These are phyloP conservation scores for Muscicapa comitata DNA, from an alignment of 2,797 vertebrate genomes.

Conservation along the genomic window DNA sequence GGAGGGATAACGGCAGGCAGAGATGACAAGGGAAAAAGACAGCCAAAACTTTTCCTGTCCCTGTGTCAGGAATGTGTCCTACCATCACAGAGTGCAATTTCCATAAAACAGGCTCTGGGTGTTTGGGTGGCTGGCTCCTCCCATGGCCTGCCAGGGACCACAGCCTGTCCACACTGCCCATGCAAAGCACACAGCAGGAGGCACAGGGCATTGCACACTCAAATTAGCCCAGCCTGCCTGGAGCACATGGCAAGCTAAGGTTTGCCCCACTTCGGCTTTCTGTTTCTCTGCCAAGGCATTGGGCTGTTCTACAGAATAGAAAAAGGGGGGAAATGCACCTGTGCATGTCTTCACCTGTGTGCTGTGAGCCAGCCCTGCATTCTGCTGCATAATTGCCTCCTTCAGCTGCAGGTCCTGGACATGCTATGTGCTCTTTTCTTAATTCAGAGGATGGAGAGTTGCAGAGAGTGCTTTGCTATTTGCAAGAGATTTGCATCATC, in stretches of 20 bases:
- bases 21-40: slow-evolving; percentile 18
- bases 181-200: rapidly evolving
- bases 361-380: background rate
- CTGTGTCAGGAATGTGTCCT: background rate
- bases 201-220: background rate
- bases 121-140: background rate
- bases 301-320: background rate
- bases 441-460: background rate
- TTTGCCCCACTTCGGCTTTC: background rate
- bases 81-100: background rate
- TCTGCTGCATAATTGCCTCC: rapidly evolving
- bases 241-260: background rate
- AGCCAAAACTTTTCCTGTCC: slow-evolving; percentile 38
- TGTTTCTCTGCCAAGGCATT: background rate
- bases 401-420: background rate
- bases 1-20: slow-evolving; percentile 7
- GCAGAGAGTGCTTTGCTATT: background rate
- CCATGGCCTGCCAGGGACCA: rapidly evolving
- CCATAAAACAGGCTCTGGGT: background rate
- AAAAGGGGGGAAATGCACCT: background rate
- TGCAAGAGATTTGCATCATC: background rate
- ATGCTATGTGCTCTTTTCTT: background rate
- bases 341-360: background rate
- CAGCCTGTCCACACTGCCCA: rapidly evolving
- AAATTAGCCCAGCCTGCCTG: background rate